Base-by-base conservation (phyloP, 2,797 vertebrate species). In the Gallinago solitaria region DNA sequence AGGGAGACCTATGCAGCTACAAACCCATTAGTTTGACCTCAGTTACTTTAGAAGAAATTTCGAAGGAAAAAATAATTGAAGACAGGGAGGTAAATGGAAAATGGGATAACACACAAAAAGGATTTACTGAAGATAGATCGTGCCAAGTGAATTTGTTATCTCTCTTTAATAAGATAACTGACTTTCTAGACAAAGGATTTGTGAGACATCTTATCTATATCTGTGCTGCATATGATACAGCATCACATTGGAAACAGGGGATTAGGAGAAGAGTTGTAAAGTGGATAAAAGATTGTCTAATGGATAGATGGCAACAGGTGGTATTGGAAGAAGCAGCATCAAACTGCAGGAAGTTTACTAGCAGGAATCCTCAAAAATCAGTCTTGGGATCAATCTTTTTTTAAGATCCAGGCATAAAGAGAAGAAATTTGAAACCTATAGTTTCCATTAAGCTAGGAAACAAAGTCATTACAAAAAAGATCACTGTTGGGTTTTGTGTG, bases 171-270 rank as follows among this genome's bases (percentile, higher is more conserved):
- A 91, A 94, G 93, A 95, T 94, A 96, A 96, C 86, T 87, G 86
- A 89, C 89, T 94, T 96, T 95, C 92, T 94, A 96, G 95, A 96
- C 88, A 96, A 95, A 92, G 83, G 86, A 94, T 94, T 95, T 96
- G 75, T 90, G 67, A 93, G 86, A 33, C 70, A 67, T 94, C 59
- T 93, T 90, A 90, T 90, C 80, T 90, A 0, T 95, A 83, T 81
- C 92, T 94, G 51, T 70, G 71, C 63, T 93, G 92, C 70, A 43
- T 90, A 68, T 70, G 83, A 93, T 89, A 83, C 70, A 96, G 78
- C 56, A 71, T 76, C 86, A 96, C 83, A 85, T 68, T 89, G 92
- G 90, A 92, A 96, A 61, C 9, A 3, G 71, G 59, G 86, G 86
- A 96, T 97, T 93, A 97, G 74, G 70, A 84, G 80, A 77, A 87